A percentile compares a stretch with the other conserved stretches of the same genome.
These are phyloP conservation scores for Lampris megalopsis DNA, from an alignment of 2,113 vertebrate genomes.

Conservation along the genomic window DNA sequence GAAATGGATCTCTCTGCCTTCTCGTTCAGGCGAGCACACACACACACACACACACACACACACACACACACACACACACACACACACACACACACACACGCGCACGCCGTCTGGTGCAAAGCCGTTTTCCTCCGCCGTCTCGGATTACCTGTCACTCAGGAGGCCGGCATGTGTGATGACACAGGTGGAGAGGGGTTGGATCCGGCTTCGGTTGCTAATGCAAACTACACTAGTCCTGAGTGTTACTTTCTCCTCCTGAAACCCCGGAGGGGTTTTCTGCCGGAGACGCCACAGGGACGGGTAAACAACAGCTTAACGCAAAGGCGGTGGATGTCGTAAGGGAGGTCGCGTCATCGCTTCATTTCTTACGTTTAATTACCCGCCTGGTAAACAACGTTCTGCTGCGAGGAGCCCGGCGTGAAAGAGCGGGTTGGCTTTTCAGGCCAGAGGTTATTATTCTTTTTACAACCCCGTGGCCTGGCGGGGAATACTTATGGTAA, in stretches of 20 bases:
- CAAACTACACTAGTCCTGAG: background rate
- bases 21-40: background rate
- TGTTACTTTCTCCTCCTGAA: slow-evolving; percentile 33
- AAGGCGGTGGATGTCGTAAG: background rate
- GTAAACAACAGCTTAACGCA: background rate
- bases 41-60: background rate
- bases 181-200: slow-evolving; percentile 23
- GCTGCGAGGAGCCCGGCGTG: slow-evolving; percentile 35
- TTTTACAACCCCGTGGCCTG: slow-evolving; percentile 14
- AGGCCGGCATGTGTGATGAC: slow-evolving; percentile 22
- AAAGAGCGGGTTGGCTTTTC: slow-evolving; percentile 33
- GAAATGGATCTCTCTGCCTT: slow-evolving; percentile 21
- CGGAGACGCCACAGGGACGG: background rate
- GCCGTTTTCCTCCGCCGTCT: slow-evolving; percentile 25
- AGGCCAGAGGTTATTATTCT: background rate
- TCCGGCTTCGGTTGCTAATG: slow-evolving; percentile 10
- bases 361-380: background rate
- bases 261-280: background rate
- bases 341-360: background rate
- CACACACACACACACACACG: background rate
- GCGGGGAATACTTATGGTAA: slow-evolving; percentile 49
- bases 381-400: slow-evolving; percentile 21
- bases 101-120: slow-evolving; percentile 41
- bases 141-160: slow-evolving; percentile 53
- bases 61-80: background rate